Base-by-base conservation (phyloP, 1,140 invertebrate genomes). In the Drosophila repleta region DNA sequence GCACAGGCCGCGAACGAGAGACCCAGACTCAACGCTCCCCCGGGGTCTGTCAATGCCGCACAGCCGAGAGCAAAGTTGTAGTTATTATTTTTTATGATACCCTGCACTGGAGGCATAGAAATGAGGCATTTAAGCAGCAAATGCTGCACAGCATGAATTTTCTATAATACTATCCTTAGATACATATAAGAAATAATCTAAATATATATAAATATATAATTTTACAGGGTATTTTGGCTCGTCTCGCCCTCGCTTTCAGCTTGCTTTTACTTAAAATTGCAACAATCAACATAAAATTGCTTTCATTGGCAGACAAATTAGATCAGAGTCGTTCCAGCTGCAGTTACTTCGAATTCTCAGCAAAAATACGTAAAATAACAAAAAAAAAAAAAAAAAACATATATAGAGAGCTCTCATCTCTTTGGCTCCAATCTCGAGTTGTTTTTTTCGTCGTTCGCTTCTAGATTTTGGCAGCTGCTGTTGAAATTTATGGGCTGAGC, bases 221-320 rank as follows among this genome's bases (percentile, higher is more conserved):
- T 49, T 0, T 18, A 37, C 4, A 53, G 66, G 39, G 58, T 69
- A 63, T 69, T 24, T 37, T 21, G 4, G 29, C 15, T 26, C 21
- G 49, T 26, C n/a, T 26, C 29, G 6, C 4, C 0, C 2, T 8
- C 8, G 21, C 21, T 57, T 35, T 37, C 35, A 57, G 18, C 29
- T 71, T 29, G 64, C 64, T 60, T 64, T 73, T 37, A 56, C 65
- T 62, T 69, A 57, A 75, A 74, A 62, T 53, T 75, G 55, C 61
- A 65, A 57, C 75, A 74, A 49, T 60, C 49, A 65, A 62, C 73
- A 81, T 81, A 65, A 84, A 81, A 56, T 65, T 65, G 61, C 65
- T 64, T 64, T 82, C 60, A 66, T 73, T 77, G 82, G 52, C 81
- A 82, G 74, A 83, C 75, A 81, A 85, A 85, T 85, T 85, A 81